A percentile compares a stretch with the other conserved stretches of the same genome.
Conservation (phyloP, 2,797 vertebrate genomes). For the Anguilla anguilla region DNA sequence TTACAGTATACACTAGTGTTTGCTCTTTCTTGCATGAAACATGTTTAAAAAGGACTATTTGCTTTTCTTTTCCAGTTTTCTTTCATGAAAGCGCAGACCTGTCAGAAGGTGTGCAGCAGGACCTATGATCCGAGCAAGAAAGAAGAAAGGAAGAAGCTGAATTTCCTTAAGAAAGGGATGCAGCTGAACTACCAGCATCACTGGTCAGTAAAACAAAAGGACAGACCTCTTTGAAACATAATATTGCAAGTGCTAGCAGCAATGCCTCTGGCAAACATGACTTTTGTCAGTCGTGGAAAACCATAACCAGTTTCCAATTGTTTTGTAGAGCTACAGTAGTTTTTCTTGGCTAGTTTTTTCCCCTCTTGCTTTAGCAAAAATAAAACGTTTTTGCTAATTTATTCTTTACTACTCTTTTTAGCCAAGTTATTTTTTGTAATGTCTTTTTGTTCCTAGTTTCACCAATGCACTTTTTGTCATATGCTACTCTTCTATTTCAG, state of each 20-base stretch:
- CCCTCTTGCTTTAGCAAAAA: background rate
- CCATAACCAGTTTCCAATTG: background rate
- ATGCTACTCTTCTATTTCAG: constrained; percentile 55
- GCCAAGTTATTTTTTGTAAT: background rate
- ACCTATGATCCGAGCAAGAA: constrained; percentile 65
- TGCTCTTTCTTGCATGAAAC: background rate
- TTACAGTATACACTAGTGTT: background rate
- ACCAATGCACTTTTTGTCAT: background rate
- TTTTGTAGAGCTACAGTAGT: background rate
- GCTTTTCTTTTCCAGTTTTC: constrained; percentile 70
- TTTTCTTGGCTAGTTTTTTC: background rate
- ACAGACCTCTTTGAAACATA: background rate
- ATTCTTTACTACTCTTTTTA: background rate
- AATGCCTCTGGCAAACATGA: background rate
- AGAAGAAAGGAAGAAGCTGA: constrained; percentile 69
- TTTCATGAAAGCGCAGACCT: constrained; percentile 77
- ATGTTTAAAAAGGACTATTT: background rate
- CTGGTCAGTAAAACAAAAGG: constrained; percentile 69
- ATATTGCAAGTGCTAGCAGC: background rate
- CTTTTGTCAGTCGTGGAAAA: background rate
- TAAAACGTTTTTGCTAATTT: background rate
- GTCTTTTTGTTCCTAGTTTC: background rate
- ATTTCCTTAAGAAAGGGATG: constrained; percentile 91
- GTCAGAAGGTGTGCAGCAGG: constrained; percentile 75
- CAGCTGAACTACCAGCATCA: constrained; percentile 90